Base-by-base conservation (phyloP, 2,888 invertebrate species). In the Luperina nickerlii region DNA sequence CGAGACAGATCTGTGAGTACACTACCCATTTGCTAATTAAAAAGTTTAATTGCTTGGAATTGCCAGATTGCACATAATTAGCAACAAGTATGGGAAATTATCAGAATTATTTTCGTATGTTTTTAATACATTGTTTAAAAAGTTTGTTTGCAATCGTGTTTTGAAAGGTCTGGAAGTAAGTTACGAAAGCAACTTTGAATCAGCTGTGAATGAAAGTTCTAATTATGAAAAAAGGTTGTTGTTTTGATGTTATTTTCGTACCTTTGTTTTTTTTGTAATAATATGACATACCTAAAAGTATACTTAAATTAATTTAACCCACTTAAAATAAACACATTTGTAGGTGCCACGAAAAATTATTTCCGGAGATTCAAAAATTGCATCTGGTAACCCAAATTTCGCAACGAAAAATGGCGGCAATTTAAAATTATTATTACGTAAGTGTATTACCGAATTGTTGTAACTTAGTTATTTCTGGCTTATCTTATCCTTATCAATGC, bases 1-100 rank as follows among this genome's bases (percentile, higher is more conserved):
- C 90, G 84, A 86, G 78, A 88, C 79, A 63, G 89, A 90, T 82
- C 90, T 90, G 95, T 96, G 80, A 94, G 95, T 95, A 84, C 76
- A 51, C 69, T 74, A 76, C 42, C 51, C 45, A 75, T 74, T 83
- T 79, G 45, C 72, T 54, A 79, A 86, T 81, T 80, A 74, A 85
- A 84, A 89, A 73, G 70, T 76, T 63, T 81, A 73, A 62, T 75
- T 83, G 66, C 32, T 38, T 68, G 4, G 24, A 74, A 74, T 77
- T 54, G 70, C 45, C 48, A 57, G 69, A 42, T 68, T 76, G 48
- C n/a, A n/a, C 68, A 51, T 74, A 54, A 27, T 18, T 66, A 75
- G 20, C 70, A 69, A 71, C 65, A 74, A 76, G 24, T 68, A 51
- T 67, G n/a, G 68, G 6, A 66, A 42, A 66, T 45, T 66, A 0